Evolutionary conservation across 2,113 vertebrate species (phyloP).

Genomic region (Mungos mungo): DNA sequence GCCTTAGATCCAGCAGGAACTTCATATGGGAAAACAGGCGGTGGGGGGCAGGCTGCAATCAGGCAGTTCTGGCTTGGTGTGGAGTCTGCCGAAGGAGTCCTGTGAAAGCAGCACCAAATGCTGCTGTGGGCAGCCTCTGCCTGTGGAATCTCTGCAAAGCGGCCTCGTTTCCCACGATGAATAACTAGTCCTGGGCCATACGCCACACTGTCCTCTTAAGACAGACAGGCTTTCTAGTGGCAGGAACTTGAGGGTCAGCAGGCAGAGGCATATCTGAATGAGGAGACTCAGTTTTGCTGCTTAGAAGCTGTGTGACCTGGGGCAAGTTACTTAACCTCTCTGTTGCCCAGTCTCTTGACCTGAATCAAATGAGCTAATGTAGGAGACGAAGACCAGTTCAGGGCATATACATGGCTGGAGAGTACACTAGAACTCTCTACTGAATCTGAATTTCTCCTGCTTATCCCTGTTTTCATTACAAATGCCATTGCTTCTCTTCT

Average conservation of each 20-base stretch:
- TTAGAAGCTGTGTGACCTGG: not conserved
- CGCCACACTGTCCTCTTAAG: not conserved
- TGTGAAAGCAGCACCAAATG: not conserved
- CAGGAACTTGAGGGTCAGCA: not conserved
- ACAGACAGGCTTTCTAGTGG: not conserved
- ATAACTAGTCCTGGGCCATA: not conserved
- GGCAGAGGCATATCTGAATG: not conserved
- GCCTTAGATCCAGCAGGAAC: not conserved
- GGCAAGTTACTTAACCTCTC: not conserved
- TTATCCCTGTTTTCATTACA: not conserved
- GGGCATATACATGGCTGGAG: not conserved
- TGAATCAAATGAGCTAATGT: not conserved
- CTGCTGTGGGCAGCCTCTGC: not conserved
- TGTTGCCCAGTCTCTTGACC: not conserved
- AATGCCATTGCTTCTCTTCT: not conserved
- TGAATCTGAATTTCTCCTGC: not conserved
- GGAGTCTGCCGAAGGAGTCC: not conserved
- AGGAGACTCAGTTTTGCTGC: not conserved
- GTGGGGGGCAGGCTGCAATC: not conserved
- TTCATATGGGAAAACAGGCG: not conserved
- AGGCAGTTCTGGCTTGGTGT: not conserved
- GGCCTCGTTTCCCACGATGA: not conserved
- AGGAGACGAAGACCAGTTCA: not conserved
- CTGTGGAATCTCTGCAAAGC: not conserved
- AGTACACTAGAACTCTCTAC: not conserved